Percentiles rank a stretch among this genome's conserved stretches.
Conservation (phyloP, 2,888 invertebrate genomes). For the Standfussiana lucernea region DNA sequence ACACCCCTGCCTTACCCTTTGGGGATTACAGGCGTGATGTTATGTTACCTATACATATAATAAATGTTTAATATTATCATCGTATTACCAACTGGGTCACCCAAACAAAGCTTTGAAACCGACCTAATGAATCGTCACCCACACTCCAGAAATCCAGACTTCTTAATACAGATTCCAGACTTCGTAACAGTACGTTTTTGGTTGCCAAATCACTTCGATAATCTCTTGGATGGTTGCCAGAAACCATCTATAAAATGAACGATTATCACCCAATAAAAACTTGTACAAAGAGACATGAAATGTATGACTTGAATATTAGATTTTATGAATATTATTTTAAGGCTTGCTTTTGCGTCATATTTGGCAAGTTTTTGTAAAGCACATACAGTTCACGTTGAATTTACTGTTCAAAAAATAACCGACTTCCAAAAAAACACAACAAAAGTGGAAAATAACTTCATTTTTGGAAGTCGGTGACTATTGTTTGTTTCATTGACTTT, state of each 20-base stretch:
- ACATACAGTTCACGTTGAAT: too few relatives aligned
- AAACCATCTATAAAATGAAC: background rate
- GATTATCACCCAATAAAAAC: slow-evolving; percentile 38
- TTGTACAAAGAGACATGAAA: background rate
- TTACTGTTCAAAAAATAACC: too few relatives aligned
- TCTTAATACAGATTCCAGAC: slow-evolving; percentile 27
- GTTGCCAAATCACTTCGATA: slow-evolving; percentile 50
- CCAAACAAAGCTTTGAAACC: background rate
- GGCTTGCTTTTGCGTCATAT: background rate
- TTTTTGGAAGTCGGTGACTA: too few relatives aligned
- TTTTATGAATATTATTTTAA: slow-evolving; percentile 1
- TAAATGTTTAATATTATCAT: too few relatives aligned
- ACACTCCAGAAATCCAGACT: background rate
- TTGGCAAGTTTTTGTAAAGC: too few relatives aligned
- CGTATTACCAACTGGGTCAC: background rate
- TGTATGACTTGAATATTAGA: background rate
- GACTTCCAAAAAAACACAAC: too few relatives aligned
- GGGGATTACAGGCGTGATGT: too few relatives aligned
- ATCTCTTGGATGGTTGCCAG: slow-evolving; percentile 37
- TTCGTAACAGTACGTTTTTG: slow-evolving; percentile 7
- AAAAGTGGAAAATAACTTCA: too few relatives aligned
- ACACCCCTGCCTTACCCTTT: too few relatives aligned
- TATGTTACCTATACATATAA: too few relatives aligned
- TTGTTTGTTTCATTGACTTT: too few relatives aligned
- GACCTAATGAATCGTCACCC: slow-evolving; percentile 11